Conservation (phyloP, 2,113 vertebrate species). For the Halichoerus grypus region DNA sequence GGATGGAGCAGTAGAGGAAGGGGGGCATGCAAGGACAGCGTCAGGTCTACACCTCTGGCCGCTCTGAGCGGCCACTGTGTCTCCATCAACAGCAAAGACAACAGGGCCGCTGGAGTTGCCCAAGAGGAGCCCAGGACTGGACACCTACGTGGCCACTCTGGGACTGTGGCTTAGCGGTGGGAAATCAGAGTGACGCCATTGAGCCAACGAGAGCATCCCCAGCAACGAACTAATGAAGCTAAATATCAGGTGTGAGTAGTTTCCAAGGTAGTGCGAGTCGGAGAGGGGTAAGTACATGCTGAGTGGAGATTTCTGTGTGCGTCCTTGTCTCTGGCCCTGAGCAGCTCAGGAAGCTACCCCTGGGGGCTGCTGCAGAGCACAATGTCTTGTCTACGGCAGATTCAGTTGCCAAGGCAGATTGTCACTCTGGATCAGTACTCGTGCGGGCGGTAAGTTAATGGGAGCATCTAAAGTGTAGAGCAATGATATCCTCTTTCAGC, state of each 20-base stretch:
- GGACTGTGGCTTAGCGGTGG: neutral
- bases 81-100: neutral
- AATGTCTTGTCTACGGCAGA: no score
- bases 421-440: accelerated
- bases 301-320: neutral
- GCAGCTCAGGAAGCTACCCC: neutral
- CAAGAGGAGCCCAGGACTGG: neutral
- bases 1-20: accelerated
- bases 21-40: accelerated
- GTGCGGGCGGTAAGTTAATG: no score
- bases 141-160: accelerated
- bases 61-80: accelerated
- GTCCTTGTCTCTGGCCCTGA: neutral
- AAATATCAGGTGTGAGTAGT: neutral
- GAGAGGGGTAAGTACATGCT: neutral
- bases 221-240: no score
- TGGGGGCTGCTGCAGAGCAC: neutral
- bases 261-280: neutral
- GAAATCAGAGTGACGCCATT: neutral
- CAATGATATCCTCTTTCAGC: neutral
- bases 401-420: accelerated
- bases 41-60: accelerated
- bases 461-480: accelerated
- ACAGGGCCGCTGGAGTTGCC: neutral
- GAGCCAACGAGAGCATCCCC: neutral